phyloP scores from a whole-genome alignment of 1,140 invertebrate species.

The Achroia grisella region DNA sequence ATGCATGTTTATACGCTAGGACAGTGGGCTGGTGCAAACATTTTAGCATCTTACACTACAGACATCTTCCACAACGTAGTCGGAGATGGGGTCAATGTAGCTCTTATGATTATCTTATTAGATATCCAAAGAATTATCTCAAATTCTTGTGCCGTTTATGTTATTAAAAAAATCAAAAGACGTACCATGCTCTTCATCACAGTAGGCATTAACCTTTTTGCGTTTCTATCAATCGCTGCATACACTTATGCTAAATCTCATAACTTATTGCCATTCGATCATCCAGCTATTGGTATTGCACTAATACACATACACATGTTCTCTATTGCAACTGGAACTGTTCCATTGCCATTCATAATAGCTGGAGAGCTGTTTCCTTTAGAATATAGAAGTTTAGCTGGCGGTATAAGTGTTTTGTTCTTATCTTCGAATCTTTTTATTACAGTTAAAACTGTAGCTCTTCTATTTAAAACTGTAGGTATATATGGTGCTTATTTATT shows the following conservation, averaged over 20 bases:
- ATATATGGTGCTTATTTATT: slow-evolving; percentile 30
- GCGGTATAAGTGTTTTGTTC: slow-evolving; percentile 33
- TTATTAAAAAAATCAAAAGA: slow-evolving; percentile 44
- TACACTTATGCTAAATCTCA: slow-evolving; percentile 32
- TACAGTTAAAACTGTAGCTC: slow-evolving; percentile 32
- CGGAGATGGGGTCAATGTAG: slow-evolving; percentile 54
- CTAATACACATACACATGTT: slow-evolving; percentile 42
- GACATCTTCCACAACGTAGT: background rate
- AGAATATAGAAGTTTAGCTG: slow-evolving; percentile 37
- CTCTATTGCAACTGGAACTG: slow-evolving; percentile 38
- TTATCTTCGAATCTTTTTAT: slow-evolving; percentile 34
- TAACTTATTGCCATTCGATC: slow-evolving; percentile 29
- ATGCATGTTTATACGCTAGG: slow-evolving; percentile 10
- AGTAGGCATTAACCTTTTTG: slow-evolving; percentile 25
- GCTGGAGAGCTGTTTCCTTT: slow-evolving; percentile 44
- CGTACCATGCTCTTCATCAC: slow-evolving; percentile 39
- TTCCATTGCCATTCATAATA: slow-evolving; percentile 43
- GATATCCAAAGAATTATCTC: slow-evolving; percentile 72
- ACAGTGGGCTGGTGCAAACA: slow-evolving; percentile 12
- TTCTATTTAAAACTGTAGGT: slow-evolving; percentile 24
- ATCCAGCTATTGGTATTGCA: slow-evolving; percentile 27
- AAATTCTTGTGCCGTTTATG: slow-evolving; percentile 41
- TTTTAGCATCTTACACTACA: slow-evolving; percentile 5
- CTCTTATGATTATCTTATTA: slow-evolving; percentile 77
- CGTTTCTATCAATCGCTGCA: slow-evolving; percentile 25